Conservation (phyloP, 1,140 invertebrate species). For the Saxidomus purpurata region DNA sequence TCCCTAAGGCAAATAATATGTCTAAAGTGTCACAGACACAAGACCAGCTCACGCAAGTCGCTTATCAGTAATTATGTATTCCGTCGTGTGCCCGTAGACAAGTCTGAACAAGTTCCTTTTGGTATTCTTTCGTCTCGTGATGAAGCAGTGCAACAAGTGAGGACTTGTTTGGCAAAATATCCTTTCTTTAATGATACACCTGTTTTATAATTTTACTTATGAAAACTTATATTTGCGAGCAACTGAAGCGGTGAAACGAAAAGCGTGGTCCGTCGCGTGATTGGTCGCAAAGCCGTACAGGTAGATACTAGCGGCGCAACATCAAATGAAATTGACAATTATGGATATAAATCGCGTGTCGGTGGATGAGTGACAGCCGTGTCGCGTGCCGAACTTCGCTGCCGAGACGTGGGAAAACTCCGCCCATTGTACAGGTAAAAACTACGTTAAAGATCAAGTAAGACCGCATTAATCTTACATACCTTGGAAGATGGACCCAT, state of each 20-base stretch:
- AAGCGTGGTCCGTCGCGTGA: neutral
- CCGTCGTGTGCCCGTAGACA: slow-evolving; percentile 13
- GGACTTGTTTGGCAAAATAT: neutral
- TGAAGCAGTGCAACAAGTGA: neutral
- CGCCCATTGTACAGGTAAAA: slow-evolving; percentile 65
- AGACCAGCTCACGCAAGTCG: neutral
- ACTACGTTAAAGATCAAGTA: slow-evolving; percentile 39
- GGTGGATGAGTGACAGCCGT: slow-evolving; percentile 48
- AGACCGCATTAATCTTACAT: slow-evolving; percentile 62
- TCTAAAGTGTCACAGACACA: slow-evolving; percentile 1
- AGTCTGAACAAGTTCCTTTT: neutral
- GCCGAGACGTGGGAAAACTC: slow-evolving; percentile 64
- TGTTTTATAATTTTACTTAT: slow-evolving; percentile 13
- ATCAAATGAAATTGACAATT: slow-evolving; percentile 66
- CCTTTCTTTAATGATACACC: neutral
- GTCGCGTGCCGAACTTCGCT: slow-evolving; percentile 60
- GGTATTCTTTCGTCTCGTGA: neutral
- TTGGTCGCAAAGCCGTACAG: slow-evolving; percentile 6
- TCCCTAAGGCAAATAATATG: neutral
- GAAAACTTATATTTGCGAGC: slow-evolving; percentile 18
- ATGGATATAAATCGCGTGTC: slow-evolving; percentile 54
- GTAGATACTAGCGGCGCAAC: slow-evolving; percentile 12
- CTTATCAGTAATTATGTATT: slow-evolving; percentile 4
- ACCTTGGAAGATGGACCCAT: slow-evolving; percentile 51
- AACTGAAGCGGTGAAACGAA: neutral